Conservation (phyloP, 2,888 invertebrate species). For the Dinocampus coccinellae region DNA sequence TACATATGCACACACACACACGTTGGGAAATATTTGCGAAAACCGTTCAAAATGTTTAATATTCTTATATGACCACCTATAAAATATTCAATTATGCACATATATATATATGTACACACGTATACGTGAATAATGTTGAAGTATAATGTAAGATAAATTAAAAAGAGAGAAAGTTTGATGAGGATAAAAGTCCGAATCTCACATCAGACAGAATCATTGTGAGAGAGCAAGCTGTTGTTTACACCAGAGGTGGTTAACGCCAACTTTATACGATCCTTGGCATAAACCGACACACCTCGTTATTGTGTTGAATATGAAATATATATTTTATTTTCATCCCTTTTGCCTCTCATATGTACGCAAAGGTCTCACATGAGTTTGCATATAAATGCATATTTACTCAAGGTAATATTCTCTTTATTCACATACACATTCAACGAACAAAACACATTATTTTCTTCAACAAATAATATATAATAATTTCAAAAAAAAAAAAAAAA, state of each 20-base stretch:
- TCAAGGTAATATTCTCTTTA: constrained; percentile 7
- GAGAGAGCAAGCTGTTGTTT: constrained; percentile 26
- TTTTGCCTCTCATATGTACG: not conserved
- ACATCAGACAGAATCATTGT: constrained; percentile 8
- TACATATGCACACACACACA: no score
- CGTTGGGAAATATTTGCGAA: not conserved
- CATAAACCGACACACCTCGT: constrained; percentile 20
- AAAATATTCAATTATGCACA: not conserved
- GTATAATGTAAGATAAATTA: not conserved
- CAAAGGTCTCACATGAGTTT: constrained; percentile 12
- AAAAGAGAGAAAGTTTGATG: not conserved
- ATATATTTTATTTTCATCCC: constrained; percentile 11
- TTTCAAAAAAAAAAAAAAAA: not conserved
- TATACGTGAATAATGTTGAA: not conserved
- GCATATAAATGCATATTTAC: constrained; percentile 25
- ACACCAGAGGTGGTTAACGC: constrained; percentile 29
- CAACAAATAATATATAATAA: not conserved
- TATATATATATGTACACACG: not conserved
- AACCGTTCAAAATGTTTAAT: no score
- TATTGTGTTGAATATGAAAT: not conserved
- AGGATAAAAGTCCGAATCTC: constrained; percentile 18
- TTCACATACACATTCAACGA: not conserved
- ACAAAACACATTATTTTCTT: not conserved
- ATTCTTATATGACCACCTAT: no score
- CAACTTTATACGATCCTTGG: constrained; percentile 14